A percentile compares a stretch with the other conserved stretches of the same genome.
Conservation (phyloP, 2,888 invertebrate species). For the Archips crataeganus region DNA sequence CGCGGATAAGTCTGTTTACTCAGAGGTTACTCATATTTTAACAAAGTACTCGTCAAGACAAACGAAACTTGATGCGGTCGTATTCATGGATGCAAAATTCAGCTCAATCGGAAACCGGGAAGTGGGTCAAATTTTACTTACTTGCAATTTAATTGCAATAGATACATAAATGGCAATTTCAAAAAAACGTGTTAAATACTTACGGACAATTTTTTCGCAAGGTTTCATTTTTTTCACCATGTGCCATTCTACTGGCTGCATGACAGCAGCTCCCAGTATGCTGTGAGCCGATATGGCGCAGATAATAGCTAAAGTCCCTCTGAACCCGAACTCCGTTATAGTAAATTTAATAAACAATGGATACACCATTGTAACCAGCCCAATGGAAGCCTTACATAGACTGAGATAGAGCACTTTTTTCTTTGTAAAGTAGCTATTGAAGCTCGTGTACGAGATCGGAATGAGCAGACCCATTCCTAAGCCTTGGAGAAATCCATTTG, state of each 20-base stretch:
- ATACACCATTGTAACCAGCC: constrained; percentile 88
- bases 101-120: no score
- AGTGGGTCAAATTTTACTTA: no score
- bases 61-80: no score
- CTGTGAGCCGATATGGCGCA: constrained; percentile 89
- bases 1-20: no score
- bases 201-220: constrained; percentile 76
- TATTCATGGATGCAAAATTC: no score
- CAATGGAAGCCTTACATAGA: constrained; percentile 89
- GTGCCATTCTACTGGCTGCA: constrained; percentile 92
- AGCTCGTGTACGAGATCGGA: constrained; percentile 90
- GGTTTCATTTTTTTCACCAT: constrained; percentile 80
- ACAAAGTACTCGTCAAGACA: no score
- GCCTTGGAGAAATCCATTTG: constrained; percentile 88
- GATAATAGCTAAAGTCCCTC: constrained; percentile 89
- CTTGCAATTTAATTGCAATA: no score
- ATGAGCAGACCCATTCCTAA: constrained; percentile 90
- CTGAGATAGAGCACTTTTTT: constrained; percentile 90
- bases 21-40: no score
- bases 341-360: constrained; percentile 88
- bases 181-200: constrained; percentile 53
- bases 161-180: no score
- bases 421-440: constrained; percentile 91
- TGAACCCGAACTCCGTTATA: constrained; percentile 88
- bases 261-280: constrained; percentile 88